phyloP scores from a whole-genome alignment of 2,113 vertebrate species.

The Excalfactoria chinensis region DNA sequence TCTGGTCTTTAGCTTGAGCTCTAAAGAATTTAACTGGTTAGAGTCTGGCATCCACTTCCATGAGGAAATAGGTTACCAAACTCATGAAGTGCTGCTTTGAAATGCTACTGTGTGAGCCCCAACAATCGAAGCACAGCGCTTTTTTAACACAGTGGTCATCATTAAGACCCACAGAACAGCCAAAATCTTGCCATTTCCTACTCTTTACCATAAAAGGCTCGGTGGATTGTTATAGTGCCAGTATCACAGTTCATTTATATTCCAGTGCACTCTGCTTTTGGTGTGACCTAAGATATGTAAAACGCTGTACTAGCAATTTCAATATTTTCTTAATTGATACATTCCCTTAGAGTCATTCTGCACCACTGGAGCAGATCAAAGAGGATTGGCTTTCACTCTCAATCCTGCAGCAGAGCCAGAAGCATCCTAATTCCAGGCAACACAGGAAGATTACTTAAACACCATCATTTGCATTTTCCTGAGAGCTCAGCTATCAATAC shows the following conservation, averaged over 20 bases:
- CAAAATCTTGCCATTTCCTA: not conserved
- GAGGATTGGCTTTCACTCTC: conserved; percentile 51
- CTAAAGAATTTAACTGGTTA: conserved; percentile 1
- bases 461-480: conserved; percentile 36
- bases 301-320: conserved; percentile 40
- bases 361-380: conserved; percentile 54
- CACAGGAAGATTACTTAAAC: conserved; percentile 36
- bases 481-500: conserved; percentile 20
- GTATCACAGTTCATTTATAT: not conserved
- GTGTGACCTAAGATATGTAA: conserved; percentile 22
- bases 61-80: not conserved
- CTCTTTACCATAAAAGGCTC: not conserved
- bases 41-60: conserved; percentile 8
- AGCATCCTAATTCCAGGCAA: conserved; percentile 35
- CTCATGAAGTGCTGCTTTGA: not conserved
- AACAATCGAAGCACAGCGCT: not conserved
- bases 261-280: not conserved
- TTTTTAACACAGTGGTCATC: not conserved
- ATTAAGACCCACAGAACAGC: not conserved
- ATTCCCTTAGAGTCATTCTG: conserved; percentile 59
- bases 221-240: not conserved
- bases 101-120: not conserved
- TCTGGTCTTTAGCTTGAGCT: not conserved
- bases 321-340: conserved; percentile 63
- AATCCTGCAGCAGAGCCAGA: conserved; percentile 27